phyloP scores from a whole-genome alignment of 2,113 vertebrate genomes.

The Varanus salvator region DNA sequence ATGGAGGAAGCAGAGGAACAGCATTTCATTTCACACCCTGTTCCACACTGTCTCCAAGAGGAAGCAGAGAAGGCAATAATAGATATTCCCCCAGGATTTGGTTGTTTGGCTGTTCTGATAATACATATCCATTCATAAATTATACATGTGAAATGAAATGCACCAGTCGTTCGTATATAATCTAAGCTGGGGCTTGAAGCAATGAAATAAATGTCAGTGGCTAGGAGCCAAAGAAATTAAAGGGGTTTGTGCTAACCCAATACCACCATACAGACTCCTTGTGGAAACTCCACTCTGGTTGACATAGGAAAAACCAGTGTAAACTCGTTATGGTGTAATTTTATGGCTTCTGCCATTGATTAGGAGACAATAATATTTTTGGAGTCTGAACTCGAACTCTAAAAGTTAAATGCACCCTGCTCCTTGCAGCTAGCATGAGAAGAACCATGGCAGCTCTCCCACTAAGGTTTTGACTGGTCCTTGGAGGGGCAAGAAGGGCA shows the following conservation, averaged over 20 bases:
- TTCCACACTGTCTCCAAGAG: neutral
- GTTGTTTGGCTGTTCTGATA: neutral
- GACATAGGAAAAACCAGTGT: fast-evolving
- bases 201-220: neutral
- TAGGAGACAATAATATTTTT: too few relatives aligned
- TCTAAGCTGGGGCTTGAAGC: neutral
- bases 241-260: too few relatives aligned
- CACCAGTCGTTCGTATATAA: neutral
- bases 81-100: neutral
- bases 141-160: neutral
- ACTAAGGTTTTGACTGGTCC: too few relatives aligned
- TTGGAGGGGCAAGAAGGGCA: too few relatives aligned
- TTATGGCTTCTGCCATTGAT: too few relatives aligned
- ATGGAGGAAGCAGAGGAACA: neutral
- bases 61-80: neutral
- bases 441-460: too few relatives aligned
- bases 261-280: too few relatives aligned
- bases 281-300: neutral
- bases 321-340: neutral
- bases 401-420: too few relatives aligned
- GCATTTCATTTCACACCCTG: neutral
- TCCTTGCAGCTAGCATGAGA: too few relatives aligned
- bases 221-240: neutral
- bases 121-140: slow-evolving; percentile 1
- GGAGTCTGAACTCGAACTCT: too few relatives aligned